phyloP scores from a whole-genome alignment of 2,888 invertebrate genomes.

The Drosophila anomalata region DNA sequence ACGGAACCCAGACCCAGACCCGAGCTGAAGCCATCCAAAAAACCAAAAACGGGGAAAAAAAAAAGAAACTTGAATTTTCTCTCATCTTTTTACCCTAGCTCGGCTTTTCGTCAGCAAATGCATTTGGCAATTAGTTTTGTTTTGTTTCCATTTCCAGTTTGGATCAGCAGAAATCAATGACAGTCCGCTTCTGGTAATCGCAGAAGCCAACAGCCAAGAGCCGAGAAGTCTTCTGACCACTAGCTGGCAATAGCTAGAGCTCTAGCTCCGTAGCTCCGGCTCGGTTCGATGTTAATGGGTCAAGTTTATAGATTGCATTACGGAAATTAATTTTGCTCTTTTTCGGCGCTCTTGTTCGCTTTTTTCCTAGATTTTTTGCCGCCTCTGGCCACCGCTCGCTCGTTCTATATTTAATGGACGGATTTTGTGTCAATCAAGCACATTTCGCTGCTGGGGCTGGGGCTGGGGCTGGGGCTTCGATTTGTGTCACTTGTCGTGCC shows the following conservation, averaged over 20 bases:
- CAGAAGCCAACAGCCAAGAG: constrained; percentile 12
- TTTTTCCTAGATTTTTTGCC: constrained; percentile 3
- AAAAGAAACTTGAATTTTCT: constrained; percentile 31
- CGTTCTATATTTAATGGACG: constrained; percentile 40
- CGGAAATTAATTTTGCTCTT: constrained; percentile 58
- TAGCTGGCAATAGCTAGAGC: too few species aligned
- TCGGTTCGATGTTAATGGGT: constrained; percentile 60
- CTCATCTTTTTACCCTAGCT: constrained; percentile 3
- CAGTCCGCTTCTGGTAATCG: constrained; percentile 21
- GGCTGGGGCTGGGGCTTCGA: constrained; percentile 12
- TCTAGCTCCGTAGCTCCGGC: neutral
- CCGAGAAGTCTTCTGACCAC: neutral
- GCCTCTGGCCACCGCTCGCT: constrained; percentile 9
- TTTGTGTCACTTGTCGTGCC: constrained; percentile 63
- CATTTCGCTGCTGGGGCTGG: constrained; percentile 25
- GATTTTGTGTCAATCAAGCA: constrained; percentile 65
- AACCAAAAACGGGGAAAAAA: neutral
- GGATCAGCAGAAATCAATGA: constrained; percentile 47
- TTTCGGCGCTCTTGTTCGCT: constrained; percentile 23
- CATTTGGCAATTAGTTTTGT: constrained; percentile 46
- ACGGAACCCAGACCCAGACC: constrained; percentile 37
- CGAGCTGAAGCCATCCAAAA: constrained; percentile 5
- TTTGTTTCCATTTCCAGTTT: constrained; percentile 30
- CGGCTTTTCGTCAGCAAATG: constrained; percentile 28
- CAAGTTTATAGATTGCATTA: constrained; percentile 76